phyloP scores from a whole-genome alignment of 92 coral and sea anemone species.

The Phenganax marumi region DNA sequence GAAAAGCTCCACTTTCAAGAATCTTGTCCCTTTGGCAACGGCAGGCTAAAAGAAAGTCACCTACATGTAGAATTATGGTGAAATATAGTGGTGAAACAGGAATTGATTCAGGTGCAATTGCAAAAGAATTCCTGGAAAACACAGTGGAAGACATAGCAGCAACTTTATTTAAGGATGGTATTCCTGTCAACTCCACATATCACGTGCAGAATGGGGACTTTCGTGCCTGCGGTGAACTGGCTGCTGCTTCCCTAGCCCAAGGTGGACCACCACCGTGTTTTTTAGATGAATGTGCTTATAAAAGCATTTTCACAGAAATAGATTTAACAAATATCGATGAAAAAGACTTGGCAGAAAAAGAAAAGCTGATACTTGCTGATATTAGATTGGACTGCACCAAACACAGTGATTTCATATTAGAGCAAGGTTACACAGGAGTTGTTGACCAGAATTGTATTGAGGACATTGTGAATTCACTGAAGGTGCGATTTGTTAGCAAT shows the following conservation, averaged over 20 bases:
- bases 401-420: not conserved
- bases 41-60: slow-evolving; percentile 30
- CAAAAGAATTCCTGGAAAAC: slow-evolving; percentile 37
- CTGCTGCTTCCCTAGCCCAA: slow-evolving; percentile 43
- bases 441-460: not conserved
- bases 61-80: slow-evolving; percentile 35
- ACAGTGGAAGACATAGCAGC: slow-evolving; percentile 23
- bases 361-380: slow-evolving; percentile 1
- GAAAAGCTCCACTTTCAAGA: slow-evolving; percentile 10
- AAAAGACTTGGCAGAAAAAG: slow-evolving; percentile 26
- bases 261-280: slow-evolving; percentile 30
- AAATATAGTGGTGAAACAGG: slow-evolving; percentile 44
- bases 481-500: slow-evolving; percentile 27
- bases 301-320: slow-evolving; percentile 42
- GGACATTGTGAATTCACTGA: slow-evolving; percentile 19
- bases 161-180: slow-evolving; percentile 39
- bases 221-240: slow-evolving; percentile 37
- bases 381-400: not conserved
- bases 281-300: slow-evolving; percentile 25
- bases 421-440: slow-evolving; percentile 6
- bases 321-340: slow-evolving; percentile 56
- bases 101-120: slow-evolving; percentile 45
- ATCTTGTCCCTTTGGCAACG: slow-evolving; percentile 21
- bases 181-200: slow-evolving; percentile 39
- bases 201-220: slow-evolving; percentile 46